These are phyloP conservation scores for Tetragnatha versicolor DNA, from an alignment of 1,140 invertebrate genomes.

Conservation along the genomic window DNA sequence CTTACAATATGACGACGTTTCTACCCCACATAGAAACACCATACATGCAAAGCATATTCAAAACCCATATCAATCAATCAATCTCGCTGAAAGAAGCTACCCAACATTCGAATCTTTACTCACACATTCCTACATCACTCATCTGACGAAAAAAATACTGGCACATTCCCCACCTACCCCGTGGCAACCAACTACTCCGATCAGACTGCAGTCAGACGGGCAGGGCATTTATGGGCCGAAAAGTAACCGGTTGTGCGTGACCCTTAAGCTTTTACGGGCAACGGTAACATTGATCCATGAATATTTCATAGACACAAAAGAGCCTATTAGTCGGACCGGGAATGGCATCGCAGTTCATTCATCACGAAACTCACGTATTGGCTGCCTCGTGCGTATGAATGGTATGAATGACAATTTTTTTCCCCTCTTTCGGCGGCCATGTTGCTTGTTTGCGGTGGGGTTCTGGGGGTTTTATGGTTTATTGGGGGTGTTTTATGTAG, in stretches of 20 bases:
- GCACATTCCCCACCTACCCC: no score
- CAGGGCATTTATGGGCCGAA: constrained; percentile 8
- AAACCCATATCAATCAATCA: no score
- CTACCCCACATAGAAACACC: no score
- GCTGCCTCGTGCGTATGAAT: neutral
- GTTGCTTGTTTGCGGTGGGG: neutral
- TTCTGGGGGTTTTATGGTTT: no score
- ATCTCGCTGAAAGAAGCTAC: no score
- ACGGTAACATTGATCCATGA: constrained; percentile 44
- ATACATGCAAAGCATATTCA: no score
- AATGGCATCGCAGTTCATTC: constrained; percentile 48
- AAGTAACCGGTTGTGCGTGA: constrained; percentile 33
- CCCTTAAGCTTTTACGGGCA: constrained; percentile 21
- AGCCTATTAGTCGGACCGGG: constrained; percentile 44
- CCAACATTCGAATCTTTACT: no score
- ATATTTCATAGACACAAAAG: constrained; percentile 52
- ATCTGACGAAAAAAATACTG: no score
- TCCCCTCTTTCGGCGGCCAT: neutral
- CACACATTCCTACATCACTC: no score
- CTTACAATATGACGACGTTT: no score
- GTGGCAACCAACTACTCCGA: neutral
- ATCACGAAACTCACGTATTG: constrained; percentile 41
- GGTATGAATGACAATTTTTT: neutral
- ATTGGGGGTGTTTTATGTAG: no score
- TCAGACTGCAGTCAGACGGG: neutral